Conservation (phyloP, 2,888 invertebrate species). For the Fragum sueziense region DNA sequence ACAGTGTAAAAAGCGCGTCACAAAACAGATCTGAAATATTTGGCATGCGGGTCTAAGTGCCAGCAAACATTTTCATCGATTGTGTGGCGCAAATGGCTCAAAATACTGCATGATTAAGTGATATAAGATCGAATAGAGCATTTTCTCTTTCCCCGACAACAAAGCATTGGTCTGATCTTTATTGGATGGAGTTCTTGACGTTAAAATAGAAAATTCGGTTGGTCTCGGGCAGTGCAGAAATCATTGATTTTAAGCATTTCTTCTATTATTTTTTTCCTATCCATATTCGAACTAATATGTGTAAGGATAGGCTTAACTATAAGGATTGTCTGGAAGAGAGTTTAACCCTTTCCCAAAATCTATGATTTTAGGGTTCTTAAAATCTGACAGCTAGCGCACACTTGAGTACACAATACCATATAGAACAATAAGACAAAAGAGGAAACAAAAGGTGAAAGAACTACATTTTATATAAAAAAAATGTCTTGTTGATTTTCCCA, state of each 20-base stretch:
- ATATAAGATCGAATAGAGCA: not conserved
- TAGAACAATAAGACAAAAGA: too few species aligned
- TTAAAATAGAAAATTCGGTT: not conserved
- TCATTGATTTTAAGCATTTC: too few species aligned
- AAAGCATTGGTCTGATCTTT: not conserved
- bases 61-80: not conserved
- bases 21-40: not conserved
- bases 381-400: too few species aligned
- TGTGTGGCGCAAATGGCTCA: constrained; percentile 1
- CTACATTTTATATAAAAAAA: not conserved
- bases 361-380: too few species aligned
- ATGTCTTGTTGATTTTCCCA: not conserved
- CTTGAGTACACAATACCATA: too few species aligned
- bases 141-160: not conserved
- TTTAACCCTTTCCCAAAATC: too few species aligned
- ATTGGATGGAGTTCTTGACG: not conserved
- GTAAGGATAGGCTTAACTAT: too few species aligned
- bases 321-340: too few species aligned
- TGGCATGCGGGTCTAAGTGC: not conserved
- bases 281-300: too few species aligned
- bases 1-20: not conserved
- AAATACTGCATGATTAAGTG: constrained; percentile 16
- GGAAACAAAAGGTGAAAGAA: not conserved
- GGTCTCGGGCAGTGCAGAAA: not conserved
- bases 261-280: too few species aligned